These are phyloP conservation scores for Brachymystax lenok DNA, from an alignment of 2,797 vertebrate species.

Conservation along the genomic window DNA sequence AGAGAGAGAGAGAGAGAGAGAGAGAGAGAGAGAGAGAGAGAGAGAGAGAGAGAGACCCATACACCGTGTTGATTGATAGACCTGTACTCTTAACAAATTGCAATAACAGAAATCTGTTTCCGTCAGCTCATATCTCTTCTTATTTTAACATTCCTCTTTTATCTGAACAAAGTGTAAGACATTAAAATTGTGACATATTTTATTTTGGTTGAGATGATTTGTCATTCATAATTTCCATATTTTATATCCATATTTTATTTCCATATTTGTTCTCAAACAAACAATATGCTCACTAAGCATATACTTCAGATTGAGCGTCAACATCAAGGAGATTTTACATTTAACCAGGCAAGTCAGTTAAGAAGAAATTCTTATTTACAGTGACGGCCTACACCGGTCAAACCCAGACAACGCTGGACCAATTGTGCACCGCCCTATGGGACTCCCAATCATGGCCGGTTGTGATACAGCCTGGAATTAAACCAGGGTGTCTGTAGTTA, in stretches of 20 bases:
- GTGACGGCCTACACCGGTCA: no score
- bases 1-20: conserved; percentile 17
- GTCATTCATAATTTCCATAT: conserved; percentile 59
- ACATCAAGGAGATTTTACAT: conserved; percentile 1
- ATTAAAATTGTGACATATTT: conserved; percentile 52
- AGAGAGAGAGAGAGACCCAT: no score
- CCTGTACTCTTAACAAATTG: conserved; percentile 69
- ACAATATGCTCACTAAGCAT: conserved; percentile 57
- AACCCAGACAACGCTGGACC: no score
- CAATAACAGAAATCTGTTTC: conserved; percentile 68
- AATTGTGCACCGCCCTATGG: no score
- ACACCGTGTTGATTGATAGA: conserved; percentile 66
- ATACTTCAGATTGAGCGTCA: conserved; percentile 31
- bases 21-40: not conserved
- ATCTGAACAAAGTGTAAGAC: conserved; percentile 53
- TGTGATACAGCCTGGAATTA: no score
- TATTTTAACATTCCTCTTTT: conserved; percentile 53
- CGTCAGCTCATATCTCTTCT: conserved; percentile 66
- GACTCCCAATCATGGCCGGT: no score
- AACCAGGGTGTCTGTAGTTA: no score
- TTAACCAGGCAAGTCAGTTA: no score
- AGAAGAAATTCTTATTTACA: no score
- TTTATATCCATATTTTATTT: conserved; percentile 15
- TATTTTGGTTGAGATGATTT: conserved; percentile 58
- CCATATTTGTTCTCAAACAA: conserved; percentile 44